Base-by-base conservation (phyloP, 2,888 invertebrate genomes). In the Synergus laeviventris region DNA sequence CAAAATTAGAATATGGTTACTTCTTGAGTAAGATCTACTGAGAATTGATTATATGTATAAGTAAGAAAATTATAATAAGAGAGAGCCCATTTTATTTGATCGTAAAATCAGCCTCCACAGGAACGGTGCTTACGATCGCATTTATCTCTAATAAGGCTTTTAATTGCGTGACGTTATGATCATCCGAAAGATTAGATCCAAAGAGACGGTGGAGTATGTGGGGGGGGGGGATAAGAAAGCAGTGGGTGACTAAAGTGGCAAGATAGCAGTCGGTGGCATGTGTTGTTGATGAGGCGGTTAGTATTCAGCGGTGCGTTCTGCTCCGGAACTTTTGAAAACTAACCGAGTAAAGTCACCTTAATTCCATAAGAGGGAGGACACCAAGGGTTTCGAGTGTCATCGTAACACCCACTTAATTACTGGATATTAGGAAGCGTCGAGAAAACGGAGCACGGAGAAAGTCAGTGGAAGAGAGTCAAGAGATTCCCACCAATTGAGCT, bases 201-300 rank as follows among this genome's bases (percentile, higher is more conserved):
- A 81, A 82, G 78, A 82, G 76, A 79, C 59, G 79, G 80, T 78
- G 74, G 76, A 81, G 78, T 74, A 83, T 79, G 78, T 24, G 56
- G 49, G 59, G n/a, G 73, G 74, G 12, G n/a, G 59, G 64, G 81
- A 78, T 78, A 78, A 81, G 80, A 80, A 81, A 76, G 60, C 75
- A 74, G 77, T 49, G 79, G 77, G 80, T 79, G 81, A 83, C 82
- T 86, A 87, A 88, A 84, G 85, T 87, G 82, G 83, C 83, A 81
- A 84, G 84, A 85, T 84, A 85, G 85, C 84, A 83, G 83, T 85
- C 83, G 86, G 87, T 83, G 87, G 89, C 90, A 90, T 90, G 90
- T 90, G 90, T 90, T 89, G 89, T 90, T 90, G 90, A 90, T 90
- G 90, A 90, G 90, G 90, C 90, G 89, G 88, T 90, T 90, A 89